Evolutionary conservation across 2,888 invertebrate genomes (phyloP).

Genomic region (Prenolepis imparis): DNA sequence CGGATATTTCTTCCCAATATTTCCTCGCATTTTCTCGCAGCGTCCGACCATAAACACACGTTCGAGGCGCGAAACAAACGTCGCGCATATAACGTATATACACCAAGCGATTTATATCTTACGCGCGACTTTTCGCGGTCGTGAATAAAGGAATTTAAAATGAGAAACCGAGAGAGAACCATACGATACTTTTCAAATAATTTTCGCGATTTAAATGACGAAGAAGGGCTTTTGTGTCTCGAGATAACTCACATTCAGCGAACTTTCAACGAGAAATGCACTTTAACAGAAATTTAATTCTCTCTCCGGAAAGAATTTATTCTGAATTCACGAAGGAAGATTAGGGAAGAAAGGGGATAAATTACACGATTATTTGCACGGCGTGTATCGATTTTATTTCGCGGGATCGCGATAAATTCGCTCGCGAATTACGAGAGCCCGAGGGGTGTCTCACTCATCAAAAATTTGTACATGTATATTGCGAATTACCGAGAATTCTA

Average conservation of each 20-base stretch:
- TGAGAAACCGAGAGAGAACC: neutral
- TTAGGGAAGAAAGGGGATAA: neutral
- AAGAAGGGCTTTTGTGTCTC: neutral
- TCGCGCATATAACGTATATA: slow-evolving; percentile 6
- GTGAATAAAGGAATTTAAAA: neutral
- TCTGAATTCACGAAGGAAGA: neutral
- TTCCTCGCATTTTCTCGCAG: slow-evolving; percentile 26
- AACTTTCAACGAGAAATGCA: neutral
- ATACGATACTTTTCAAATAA: neutral
- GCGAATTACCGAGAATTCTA: too few species aligned
- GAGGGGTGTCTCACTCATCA: too few species aligned
- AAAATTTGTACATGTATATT: too few species aligned
- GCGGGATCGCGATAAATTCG: slow-evolving; percentile 21
- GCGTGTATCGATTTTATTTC: neutral
- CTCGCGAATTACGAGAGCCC: slow-evolving; percentile 1
- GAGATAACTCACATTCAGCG: neutral
- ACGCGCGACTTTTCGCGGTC: neutral
- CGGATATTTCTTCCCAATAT: slow-evolving; percentile 43
- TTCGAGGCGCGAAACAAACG: slow-evolving; percentile 32
- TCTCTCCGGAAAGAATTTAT: slow-evolving; percentile 9
- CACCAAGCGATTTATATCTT: neutral
- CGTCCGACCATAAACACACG: slow-evolving; percentile 13
- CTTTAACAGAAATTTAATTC: slow-evolving; percentile 9
- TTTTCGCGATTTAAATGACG: neutral
- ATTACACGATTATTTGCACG: neutral